Percentiles rank a stretch among this genome's conserved stretches.
phyloP scores from a whole-genome alignment of 1,140 invertebrate genomes.

The Zaprionus inermis region DNA sequence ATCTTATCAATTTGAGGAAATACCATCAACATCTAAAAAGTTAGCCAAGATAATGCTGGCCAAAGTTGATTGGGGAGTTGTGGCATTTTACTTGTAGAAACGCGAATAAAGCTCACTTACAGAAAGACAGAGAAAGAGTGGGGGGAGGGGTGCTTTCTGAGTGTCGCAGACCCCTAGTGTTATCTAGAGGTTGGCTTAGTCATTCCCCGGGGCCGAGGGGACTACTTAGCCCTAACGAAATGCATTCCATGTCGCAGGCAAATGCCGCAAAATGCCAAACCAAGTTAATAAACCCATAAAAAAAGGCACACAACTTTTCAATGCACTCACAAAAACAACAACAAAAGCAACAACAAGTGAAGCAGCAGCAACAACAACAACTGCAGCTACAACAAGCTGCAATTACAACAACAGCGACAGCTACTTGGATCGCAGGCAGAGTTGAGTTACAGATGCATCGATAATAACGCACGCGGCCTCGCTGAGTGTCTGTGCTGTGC shows the following conservation, averaged over 20 bases:
- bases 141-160: not conserved
- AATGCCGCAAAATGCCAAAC: conserved; percentile 57
- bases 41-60: conserved; percentile 10
- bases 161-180: not conserved
- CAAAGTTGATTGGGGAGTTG: conserved; percentile 20
- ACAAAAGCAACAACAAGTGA: conserved; percentile 29
- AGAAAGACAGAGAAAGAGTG: not conserved
- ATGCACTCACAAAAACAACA: conserved; percentile 63
- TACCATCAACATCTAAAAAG: conserved; percentile 17
- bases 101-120: conserved; percentile 1
- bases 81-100: conserved; percentile 8
- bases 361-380: conserved; percentile 44
- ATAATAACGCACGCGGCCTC: conserved; percentile 41
- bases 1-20: conserved; percentile 33
- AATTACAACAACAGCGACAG: conserved; percentile 43
- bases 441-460: conserved; percentile 72
- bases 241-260: conserved; percentile 32
- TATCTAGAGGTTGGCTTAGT: not conserved
- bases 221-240: conserved; percentile 16
- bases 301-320: conserved; percentile 66
- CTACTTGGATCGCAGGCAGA: conserved; percentile 52
- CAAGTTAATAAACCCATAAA: conserved; percentile 80
- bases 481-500: conserved; percentile 14
- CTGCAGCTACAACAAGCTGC: conserved; percentile 25
- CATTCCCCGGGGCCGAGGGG: not conserved